A percentile compares a stretch with the other conserved stretches of the same genome.
phyloP scores from a whole-genome alignment of 2,113 vertebrate genomes.

The Poeciliopsis turrubarensis region DNA sequence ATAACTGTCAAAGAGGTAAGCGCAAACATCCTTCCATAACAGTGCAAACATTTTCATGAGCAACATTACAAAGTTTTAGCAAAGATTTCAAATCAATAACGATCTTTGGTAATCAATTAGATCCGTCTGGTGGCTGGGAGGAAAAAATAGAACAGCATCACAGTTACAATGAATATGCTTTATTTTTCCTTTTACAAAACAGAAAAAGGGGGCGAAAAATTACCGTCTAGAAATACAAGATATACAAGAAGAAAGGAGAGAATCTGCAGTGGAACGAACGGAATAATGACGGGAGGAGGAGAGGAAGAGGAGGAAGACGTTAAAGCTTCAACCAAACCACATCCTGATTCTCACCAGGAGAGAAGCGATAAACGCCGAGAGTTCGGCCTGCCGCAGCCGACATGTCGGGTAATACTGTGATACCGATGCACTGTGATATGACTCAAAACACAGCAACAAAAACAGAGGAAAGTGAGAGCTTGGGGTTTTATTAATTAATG shows the following conservation, averaged over 20 bases:
- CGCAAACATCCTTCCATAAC: too few species aligned
- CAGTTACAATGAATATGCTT: conserved; percentile 93
- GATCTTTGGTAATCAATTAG: too few species aligned
- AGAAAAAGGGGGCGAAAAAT: conserved; percentile 69
- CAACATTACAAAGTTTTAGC: too few species aligned
- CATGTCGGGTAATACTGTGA: conserved; percentile 82
- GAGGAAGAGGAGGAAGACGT: conserved; percentile 77
- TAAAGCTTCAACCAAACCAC: conserved; percentile 94
- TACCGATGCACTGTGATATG: conserved; percentile 73
- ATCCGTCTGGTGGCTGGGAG: too few species aligned
- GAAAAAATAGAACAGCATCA: conserved; percentile 8
- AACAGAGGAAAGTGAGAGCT: conserved; percentile 49
- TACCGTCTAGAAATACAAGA: conserved; percentile 93
- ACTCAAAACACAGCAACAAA: conserved; percentile 82
- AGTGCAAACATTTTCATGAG: too few species aligned
- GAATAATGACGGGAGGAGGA: conserved; percentile 75
- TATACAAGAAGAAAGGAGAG: conserved; percentile 88
- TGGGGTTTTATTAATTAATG: conserved; percentile 32
- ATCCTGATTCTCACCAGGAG: conserved; percentile 48
- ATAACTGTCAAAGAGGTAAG: too few species aligned
- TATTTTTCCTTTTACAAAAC: conserved; percentile 93
- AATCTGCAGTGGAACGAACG: conserved; percentile 87
- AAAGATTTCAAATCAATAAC: too few species aligned
- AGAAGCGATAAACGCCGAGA: not conserved
- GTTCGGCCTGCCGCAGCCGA: conserved; percentile 52